Percentiles rank a stretch among this genome's conserved stretches.
Evolutionary conservation across 2,888 invertebrate species (phyloP).

Genomic region (Cancer borealis): DNA sequence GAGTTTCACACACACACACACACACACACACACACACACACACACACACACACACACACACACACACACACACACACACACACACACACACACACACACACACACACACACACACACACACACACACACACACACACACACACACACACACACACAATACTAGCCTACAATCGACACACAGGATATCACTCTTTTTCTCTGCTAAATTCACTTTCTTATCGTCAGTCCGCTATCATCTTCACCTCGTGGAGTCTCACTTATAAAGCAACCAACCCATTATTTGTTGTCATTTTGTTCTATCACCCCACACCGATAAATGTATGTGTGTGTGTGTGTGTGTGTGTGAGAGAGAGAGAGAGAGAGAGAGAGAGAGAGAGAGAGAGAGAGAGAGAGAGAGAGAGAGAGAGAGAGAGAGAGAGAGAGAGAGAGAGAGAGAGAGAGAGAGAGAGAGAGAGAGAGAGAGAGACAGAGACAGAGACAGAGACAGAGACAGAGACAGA

Average conservation of each 20-base stretch:
- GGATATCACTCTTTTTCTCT: background rate
- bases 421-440: too few relatives aligned
- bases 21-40: conserved; percentile 17
- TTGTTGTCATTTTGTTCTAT: conserved; percentile 9
- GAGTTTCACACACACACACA: background rate
- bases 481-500: too few relatives aligned
- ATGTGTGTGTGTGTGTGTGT: background rate
- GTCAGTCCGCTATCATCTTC: background rate
- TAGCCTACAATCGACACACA: background rate
- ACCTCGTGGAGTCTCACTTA: background rate
- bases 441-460: too few relatives aligned
- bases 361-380: too few relatives aligned
- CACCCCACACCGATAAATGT: background rate
- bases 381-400: too few relatives aligned
- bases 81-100: background rate
- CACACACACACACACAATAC: background rate
- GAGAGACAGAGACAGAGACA: too few relatives aligned
- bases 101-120: background rate
- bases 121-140: conserved; percentile 17
- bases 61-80: conserved; percentile 12
- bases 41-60: conserved; percentile 20
- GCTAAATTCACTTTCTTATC: background rate
- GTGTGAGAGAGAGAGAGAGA: too few relatives aligned
- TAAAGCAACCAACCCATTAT: background rate
- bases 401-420: too few relatives aligned